A percentile compares a stretch with the other conserved stretches of the same genome.
phyloP scores from a whole-genome alignment of 2,888 invertebrate genomes.

The Dendrolimus houi region DNA sequence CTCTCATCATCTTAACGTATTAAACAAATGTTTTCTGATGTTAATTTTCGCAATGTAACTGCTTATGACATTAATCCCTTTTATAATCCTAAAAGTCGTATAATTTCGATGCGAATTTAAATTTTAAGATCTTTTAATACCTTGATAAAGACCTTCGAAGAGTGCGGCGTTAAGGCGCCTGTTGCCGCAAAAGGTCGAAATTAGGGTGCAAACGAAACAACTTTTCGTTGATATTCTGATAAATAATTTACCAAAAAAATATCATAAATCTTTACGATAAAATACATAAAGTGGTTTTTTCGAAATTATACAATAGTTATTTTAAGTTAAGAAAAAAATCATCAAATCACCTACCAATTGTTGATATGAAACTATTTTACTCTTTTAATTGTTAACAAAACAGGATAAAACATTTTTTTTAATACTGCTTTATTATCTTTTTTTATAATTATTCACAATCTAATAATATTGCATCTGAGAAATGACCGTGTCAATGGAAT shows the following conservation, averaged over 20 bases:
- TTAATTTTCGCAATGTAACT: conserved; percentile 42
- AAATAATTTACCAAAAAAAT: neutral
- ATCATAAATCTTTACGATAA: neutral
- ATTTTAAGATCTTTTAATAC: conserved; percentile 54
- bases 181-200: neutral
- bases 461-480: too few species aligned
- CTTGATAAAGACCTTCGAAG: conserved; percentile 33
- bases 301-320: neutral
- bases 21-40: conserved; percentile 62
- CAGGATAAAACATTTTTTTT: too few species aligned
- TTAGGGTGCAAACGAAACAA: too few species aligned
- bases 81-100: conserved; percentile 59
- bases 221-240: too few species aligned
- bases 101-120: conserved; percentile 63
- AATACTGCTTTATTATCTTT: too few species aligned
- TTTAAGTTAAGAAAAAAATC: too few species aligned
- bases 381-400: too few species aligned
- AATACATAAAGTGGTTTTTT: neutral
- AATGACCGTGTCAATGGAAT: too few species aligned
- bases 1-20: conserved; percentile 44
- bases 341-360: too few species aligned
- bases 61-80: conserved; percentile 63
- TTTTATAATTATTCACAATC: too few species aligned
- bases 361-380: too few species aligned
- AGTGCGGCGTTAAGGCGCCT: conserved; percentile 14